A percentile compares a stretch with the other conserved stretches of the same genome.
These are phyloP conservation scores for Pardalotus punctatus DNA, from an alignment of 2,113 vertebrate species.

Conservation along the genomic window DNA sequence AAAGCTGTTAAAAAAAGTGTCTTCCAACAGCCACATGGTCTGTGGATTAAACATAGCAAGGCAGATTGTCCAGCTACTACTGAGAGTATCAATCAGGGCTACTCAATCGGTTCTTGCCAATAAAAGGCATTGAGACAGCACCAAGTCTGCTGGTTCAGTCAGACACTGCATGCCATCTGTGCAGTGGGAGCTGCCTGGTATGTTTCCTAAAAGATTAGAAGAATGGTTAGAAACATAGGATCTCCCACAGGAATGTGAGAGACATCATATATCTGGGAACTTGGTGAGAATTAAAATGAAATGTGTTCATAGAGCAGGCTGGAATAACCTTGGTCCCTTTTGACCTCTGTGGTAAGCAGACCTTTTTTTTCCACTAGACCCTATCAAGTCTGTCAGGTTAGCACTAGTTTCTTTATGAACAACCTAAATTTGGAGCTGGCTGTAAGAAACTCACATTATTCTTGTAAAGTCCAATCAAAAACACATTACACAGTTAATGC, in stretches of 20 bases:
- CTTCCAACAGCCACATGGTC: conserved; percentile 43
- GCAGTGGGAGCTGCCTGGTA: conserved; percentile 7
- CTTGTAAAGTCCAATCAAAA: conserved; percentile 4
- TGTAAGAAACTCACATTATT: conserved; percentile 7
- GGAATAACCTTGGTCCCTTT: neutral
- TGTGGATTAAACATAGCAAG: conserved; percentile 55
- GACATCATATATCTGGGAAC: neutral
- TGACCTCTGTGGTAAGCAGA: neutral
- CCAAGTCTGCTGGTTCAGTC: conserved; percentile 29
- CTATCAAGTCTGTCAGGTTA: neutral
- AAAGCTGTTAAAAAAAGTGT: conserved; percentile 42
- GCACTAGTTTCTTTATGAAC: neutral
- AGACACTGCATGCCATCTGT: conserved; percentile 37
- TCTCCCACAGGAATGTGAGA: conserved; percentile 10
- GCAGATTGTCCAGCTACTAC: conserved; percentile 61
- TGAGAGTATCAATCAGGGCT: conserved; percentile 41
- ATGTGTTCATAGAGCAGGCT: neutral
- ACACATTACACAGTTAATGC: conserved; percentile 22
- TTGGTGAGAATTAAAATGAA: neutral
- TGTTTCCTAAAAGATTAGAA: neutral
- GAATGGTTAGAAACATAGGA: neutral
- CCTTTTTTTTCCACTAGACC: neutral
- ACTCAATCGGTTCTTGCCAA: conserved; percentile 28
- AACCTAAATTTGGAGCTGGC: conserved; percentile 12
- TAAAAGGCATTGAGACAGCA: conserved; percentile 6